These are phyloP conservation scores for Terrapene triunguis DNA, from an alignment of 2,113 vertebrate species.

Conservation along the genomic window DNA sequence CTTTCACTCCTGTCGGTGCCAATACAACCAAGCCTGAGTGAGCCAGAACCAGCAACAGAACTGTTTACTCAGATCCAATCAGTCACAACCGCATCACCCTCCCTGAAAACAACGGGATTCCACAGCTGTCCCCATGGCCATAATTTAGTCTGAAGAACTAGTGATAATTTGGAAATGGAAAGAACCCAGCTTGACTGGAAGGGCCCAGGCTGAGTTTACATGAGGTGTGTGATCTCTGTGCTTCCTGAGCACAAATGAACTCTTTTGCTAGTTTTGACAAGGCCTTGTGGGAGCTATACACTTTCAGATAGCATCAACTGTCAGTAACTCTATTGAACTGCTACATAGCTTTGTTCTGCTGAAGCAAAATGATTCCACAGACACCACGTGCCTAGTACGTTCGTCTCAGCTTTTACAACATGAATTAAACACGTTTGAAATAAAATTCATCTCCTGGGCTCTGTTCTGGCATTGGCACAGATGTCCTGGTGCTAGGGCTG, in stretches of 20 bases:
- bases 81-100: neutral
- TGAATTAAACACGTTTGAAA: neutral
- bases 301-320: neutral
- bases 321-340: neutral
- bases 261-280: neutral
- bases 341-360: neutral
- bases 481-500: neutral
- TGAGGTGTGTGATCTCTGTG: neutral
- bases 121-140: neutral
- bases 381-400: neutral
- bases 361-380: neutral
- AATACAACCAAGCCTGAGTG: neutral
- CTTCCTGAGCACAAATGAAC: neutral
- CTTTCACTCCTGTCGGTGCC: neutral
- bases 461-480: neutral
- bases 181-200: neutral
- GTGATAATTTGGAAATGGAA: neutral
- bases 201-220: neutral
- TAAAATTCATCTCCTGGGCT: neutral
- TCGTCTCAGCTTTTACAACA: neutral
- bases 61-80: neutral
- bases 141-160: neutral
- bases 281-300: neutral
- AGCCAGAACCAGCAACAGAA: neutral
- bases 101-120: neutral